A percentile compares a stretch with the other conserved stretches of the same genome.
These are phyloP conservation scores for Deroptyus accipitrinus DNA, from an alignment of 2,113 vertebrate species.

Conservation along the genomic window DNA sequence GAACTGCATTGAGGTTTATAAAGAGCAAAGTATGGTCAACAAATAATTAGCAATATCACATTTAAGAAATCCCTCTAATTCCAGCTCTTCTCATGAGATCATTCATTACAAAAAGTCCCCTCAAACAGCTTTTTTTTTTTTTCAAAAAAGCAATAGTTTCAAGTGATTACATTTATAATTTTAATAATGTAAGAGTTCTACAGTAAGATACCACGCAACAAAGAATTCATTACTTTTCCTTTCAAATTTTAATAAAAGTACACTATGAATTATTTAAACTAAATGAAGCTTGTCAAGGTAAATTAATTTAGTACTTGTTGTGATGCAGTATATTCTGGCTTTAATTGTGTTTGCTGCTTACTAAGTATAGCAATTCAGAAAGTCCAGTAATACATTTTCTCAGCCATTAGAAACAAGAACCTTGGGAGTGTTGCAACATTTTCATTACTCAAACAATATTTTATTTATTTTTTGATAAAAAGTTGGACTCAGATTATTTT, in stretches of 20 bases:
- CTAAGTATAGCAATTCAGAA: not conserved
- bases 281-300: constrained; percentile 31
- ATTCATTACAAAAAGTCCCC: not conserved
- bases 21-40: not conserved
- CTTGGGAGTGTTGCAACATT: not conserved
- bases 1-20: not conserved
- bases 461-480: not conserved
- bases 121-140: not conserved
- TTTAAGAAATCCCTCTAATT: not conserved
- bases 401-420: not conserved
- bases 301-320: constrained; percentile 46
- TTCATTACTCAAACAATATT: not conserved
- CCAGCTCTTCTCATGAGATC: not conserved
- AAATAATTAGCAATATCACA: not conserved
- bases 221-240: constrained; percentile 46
- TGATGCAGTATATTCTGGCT: constrained; percentile 21
- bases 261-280: constrained; percentile 62
- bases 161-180: constrained; percentile 66
- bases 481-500: not conserved
- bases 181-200: constrained; percentile 59
- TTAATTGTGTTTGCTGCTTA: constrained; percentile 43
- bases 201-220: not conserved
- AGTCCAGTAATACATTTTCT: constrained; percentile 9
- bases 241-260: constrained; percentile 53
- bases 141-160: not conserved